phyloP scores from a whole-genome alignment of 2,888 invertebrate species.

The Anticlea derivata region DNA sequence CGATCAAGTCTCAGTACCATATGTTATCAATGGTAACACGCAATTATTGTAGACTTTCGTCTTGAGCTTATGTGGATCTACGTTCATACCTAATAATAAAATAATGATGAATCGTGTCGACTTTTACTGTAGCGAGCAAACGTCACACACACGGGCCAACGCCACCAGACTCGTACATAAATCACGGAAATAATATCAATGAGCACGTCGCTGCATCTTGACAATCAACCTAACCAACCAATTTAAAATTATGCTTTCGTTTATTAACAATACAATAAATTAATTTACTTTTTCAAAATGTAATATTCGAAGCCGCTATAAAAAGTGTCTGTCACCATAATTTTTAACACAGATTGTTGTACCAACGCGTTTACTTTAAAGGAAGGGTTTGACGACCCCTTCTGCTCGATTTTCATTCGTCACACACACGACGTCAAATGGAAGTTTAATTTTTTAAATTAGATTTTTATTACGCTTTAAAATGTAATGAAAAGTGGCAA shows the following conservation, averaged over 20 bases:
- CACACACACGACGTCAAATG: conserved; percentile 79
- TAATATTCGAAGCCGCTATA: conserved; percentile 66
- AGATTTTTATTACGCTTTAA: conserved; percentile 70
- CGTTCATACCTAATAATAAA: too few relatives aligned
- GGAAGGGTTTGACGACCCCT: conserved; percentile 72
- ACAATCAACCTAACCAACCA: conserved; percentile 36
- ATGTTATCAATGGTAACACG: too few relatives aligned
- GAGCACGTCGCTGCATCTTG: conserved; percentile 16
- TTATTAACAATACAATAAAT: conserved; percentile 72
- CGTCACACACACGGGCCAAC: not conserved
- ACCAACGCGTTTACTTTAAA: conserved; percentile 66
- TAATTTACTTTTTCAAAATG: conserved; percentile 69
- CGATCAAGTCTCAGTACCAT: too few relatives aligned
- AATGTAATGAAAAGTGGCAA: conserved; percentile 55
- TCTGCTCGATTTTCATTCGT: conserved; percentile 71
- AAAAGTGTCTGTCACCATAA: conserved; percentile 77
- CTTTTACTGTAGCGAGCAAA: not conserved
- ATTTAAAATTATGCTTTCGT: conserved; percentile 62
- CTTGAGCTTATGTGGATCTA: too few relatives aligned
- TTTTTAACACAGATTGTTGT: conserved; percentile 79
- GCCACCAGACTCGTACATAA: conserved; percentile 4
- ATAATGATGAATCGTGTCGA: too few relatives aligned
- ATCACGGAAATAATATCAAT: conserved; percentile 22
- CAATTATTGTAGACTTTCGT: too few relatives aligned
- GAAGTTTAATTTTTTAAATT: conserved; percentile 79